A percentile compares a stretch with the other conserved stretches of the same genome.
These are phyloP conservation scores for Sebastes reedi DNA, from an alignment of 2,797 vertebrate species.

Conservation along the genomic window DNA sequence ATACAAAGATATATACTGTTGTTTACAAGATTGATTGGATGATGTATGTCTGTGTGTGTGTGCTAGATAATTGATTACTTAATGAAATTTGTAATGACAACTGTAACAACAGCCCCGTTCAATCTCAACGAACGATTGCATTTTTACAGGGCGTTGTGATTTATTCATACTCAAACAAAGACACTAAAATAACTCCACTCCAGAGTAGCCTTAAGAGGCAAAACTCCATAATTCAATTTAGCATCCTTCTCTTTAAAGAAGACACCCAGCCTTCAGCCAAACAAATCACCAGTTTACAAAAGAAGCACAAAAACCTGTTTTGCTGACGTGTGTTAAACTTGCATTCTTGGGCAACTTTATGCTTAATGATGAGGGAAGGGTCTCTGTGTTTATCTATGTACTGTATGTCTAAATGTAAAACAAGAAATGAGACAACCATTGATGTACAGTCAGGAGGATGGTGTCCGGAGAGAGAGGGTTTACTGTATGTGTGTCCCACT, in stretches of 20 bases:
- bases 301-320: not conserved
- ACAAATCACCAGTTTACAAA: conserved; percentile 8
- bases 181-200: not conserved
- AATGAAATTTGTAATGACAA: not conserved
- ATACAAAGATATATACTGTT: not conserved
- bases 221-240: conserved; percentile 30
- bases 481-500: not conserved
- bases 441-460: not conserved
- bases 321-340: conserved; percentile 31
- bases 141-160: not conserved
- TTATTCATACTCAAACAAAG: conserved; percentile 28
- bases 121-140: not conserved
- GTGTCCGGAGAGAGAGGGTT: not conserved
- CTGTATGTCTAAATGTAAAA: not conserved
- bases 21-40: not conserved
- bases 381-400: not conserved
- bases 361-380: not conserved
- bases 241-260: conserved; percentile 10
- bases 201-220: conserved; percentile 8
- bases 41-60: not conserved
- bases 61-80: not conserved
- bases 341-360: not conserved
- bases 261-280: conserved; percentile 20
- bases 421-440: not conserved
- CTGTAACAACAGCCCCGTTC: not conserved